Percentiles rank a stretch among this genome's conserved stretches.
Conservation (phyloP, 2,797 vertebrate genomes). For the Prionace glauca region DNA sequence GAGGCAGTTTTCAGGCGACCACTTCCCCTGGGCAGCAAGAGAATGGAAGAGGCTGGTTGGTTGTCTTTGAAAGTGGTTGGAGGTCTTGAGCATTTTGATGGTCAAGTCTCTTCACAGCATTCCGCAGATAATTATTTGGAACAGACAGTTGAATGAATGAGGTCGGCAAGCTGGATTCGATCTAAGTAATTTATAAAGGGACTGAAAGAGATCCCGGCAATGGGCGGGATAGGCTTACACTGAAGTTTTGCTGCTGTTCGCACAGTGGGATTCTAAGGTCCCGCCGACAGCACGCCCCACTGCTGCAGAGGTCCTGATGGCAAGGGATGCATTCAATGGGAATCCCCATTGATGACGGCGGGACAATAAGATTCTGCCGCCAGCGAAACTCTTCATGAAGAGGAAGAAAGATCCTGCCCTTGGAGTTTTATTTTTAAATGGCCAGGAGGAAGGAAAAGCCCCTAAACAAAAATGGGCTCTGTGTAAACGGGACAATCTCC, state of each 20-base stretch:
- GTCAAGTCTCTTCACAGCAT: not conserved
- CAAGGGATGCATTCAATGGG: too few relatives aligned
- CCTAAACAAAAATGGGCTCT: not conserved
- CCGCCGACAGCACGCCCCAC: too few relatives aligned
- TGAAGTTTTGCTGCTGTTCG: too few relatives aligned
- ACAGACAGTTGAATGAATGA: not conserved
- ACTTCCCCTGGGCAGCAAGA: not conserved
- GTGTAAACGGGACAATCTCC: not conserved
- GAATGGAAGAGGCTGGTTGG: not conserved
- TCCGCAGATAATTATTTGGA: not conserved
- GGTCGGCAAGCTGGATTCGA: not conserved
- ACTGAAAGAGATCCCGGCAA: not conserved
- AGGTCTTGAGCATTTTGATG: not conserved
- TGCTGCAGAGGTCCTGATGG: too few relatives aligned
- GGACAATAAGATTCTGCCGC: too few relatives aligned
- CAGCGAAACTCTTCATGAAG: too few relatives aligned
- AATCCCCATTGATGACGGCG: too few relatives aligned
- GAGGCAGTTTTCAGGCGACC: not conserved
- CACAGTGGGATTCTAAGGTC: too few relatives aligned
- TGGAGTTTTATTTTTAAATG: not conserved
- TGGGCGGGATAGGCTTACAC: not conserved
- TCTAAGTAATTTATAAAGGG: not conserved
- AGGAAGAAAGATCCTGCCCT: too few relatives aligned
- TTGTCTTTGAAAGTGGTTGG: not conserved
- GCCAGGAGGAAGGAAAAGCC: not conserved